Percentiles rank a stretch among this genome's conserved stretches.
phyloP scores from a whole-genome alignment of 2,113 vertebrate species.

The Laterallus jamaicensis region DNA sequence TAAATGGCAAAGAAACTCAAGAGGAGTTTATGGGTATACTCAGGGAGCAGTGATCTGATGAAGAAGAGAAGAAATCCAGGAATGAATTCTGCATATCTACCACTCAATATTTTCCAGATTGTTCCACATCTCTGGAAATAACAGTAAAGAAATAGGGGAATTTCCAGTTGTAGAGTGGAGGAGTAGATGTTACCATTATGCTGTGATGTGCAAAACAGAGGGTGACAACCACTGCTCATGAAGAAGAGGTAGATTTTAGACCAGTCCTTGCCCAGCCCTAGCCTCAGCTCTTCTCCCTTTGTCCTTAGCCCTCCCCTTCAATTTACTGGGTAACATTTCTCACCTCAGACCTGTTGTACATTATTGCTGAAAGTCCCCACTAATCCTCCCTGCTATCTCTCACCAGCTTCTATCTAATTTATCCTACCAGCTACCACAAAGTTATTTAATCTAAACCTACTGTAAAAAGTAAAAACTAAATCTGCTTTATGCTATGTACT shows the following conservation, averaged over 20 bases:
- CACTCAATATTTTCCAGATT: neutral
- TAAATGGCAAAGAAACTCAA: neutral
- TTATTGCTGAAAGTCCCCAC: neutral
- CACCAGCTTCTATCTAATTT: neutral
- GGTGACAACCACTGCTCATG: neutral
- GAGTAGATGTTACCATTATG: neutral
- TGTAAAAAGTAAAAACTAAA: neutral
- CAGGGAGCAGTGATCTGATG: constrained; percentile 28
- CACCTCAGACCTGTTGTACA: neutral
- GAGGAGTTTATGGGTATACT: constrained; percentile 1
- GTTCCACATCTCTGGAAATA: neutral
- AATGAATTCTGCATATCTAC: neutral
- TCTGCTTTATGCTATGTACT: neutral
- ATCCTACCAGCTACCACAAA: neutral
- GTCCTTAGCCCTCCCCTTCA: neutral
- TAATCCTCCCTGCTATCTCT: constrained; percentile 8
- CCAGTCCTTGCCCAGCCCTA: neutral
- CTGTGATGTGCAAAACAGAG: neutral
- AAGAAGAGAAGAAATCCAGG: neutral
- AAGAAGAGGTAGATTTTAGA: neutral
- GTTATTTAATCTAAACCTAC: constrained; percentile 24
- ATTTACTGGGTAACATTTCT: neutral
- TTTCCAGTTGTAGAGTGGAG: neutral
- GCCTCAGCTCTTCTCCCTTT: neutral
- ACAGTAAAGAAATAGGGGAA: neutral